These are phyloP conservation scores for Sinohyriopsis cumingii DNA, from an alignment of 2,888 invertebrate genomes.

Conservation along the genomic window DNA sequence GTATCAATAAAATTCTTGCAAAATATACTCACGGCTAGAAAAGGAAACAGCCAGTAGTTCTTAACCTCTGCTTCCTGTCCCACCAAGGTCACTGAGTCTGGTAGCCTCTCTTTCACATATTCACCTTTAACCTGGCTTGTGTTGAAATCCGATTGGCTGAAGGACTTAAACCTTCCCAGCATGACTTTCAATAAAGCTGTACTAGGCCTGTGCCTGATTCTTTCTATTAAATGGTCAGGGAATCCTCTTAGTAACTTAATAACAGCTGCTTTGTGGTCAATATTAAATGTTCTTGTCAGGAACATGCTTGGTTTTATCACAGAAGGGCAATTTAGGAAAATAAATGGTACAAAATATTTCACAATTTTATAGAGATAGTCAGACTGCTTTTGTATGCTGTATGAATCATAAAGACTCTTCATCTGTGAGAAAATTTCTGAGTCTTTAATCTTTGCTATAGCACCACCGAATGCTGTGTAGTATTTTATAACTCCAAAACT, in stretches of 20 bases:
- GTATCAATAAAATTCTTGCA: neutral
- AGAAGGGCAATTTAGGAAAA: constrained; percentile 57
- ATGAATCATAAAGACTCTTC: constrained; percentile 48
- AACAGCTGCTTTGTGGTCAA: constrained; percentile 62
- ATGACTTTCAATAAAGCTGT: constrained; percentile 65
- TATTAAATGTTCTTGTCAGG: constrained; percentile 40
- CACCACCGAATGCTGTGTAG: constrained; percentile 70
- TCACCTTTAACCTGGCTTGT: constrained; percentile 61
- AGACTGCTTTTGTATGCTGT: constrained; percentile 54
- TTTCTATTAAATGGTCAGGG: constrained; percentile 59
- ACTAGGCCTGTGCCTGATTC: constrained; percentile 65
- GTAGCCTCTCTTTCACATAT: constrained; percentile 64
- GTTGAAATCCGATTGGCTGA: constrained; percentile 49
- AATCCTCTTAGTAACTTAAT: constrained; percentile 68
- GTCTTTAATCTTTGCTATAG: constrained; percentile 67
- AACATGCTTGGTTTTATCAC: constrained; percentile 53
- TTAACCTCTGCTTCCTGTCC: constrained; percentile 61
- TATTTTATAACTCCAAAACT: constrained; percentile 72
- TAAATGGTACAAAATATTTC: constrained; percentile 63
- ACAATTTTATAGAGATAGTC: constrained; percentile 66
- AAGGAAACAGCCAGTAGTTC: constrained; percentile 71
- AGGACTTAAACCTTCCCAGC: constrained; percentile 51
- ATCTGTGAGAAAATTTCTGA: constrained; percentile 54
- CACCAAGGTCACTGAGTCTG: constrained; percentile 58
- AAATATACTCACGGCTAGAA: constrained; percentile 65